These are phyloP conservation scores for Charaxes varanes DNA, from an alignment of 1,140 invertebrate species.

Conservation along the genomic window DNA sequence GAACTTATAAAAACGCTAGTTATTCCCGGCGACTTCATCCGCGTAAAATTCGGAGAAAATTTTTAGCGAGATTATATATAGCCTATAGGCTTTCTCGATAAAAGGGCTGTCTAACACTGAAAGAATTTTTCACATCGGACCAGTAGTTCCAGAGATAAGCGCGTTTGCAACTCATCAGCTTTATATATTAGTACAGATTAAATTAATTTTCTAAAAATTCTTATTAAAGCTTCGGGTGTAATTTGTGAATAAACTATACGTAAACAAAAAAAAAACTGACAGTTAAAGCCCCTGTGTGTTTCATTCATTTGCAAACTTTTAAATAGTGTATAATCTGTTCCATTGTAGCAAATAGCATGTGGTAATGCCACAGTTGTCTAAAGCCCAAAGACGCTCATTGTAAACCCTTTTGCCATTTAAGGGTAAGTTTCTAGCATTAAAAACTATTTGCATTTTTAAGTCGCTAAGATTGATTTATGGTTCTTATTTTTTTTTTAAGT, in stretches of 20 bases:
- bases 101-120: too few relatives aligned
- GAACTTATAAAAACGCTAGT: too few relatives aligned
- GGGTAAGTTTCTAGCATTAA: not conserved
- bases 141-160: too few relatives aligned
- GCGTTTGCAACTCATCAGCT: too few relatives aligned
- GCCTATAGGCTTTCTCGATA: too few relatives aligned
- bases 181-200: too few relatives aligned
- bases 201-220: too few relatives aligned
- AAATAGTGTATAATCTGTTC: constrained; percentile 8
- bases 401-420: not conserved
- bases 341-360: constrained; percentile 4
- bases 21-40: too few relatives aligned
- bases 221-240: too few relatives aligned
- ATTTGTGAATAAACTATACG: not conserved
- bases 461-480: constrained; percentile 4
- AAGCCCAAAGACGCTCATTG: not conserved
- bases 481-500: constrained; percentile 4
- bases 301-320: not conserved
- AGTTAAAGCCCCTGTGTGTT: not conserved
- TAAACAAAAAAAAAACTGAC: not conserved
- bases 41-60: too few relatives aligned
- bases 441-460: constrained; percentile 4
- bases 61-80: too few relatives aligned
- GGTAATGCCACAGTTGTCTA: constrained; percentile 3
- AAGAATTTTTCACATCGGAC: too few relatives aligned